These are phyloP conservation scores for Menura novaehollandiae DNA, from an alignment of 2,113 vertebrate species.

Conservation along the genomic window DNA sequence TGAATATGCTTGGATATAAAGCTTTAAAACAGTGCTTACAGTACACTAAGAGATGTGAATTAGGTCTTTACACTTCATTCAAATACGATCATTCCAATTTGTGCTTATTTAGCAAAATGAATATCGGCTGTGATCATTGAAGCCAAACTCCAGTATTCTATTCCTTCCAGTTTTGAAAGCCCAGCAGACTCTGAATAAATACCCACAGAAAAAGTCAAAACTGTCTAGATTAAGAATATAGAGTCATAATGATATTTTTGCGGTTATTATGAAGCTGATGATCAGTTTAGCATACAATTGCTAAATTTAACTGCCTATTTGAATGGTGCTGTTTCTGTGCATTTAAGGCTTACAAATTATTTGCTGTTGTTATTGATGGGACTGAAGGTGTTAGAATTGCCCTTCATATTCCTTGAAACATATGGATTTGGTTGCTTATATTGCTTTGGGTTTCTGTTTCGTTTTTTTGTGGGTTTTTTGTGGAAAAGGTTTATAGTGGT, in stretches of 20 bases:
- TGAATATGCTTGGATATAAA: not conserved
- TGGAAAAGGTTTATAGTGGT: not conserved
- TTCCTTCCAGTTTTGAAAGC: not conserved
- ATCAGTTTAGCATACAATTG: not conserved
- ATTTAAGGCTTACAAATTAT: not conserved
- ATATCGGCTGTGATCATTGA: not conserved
- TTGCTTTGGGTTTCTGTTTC: not conserved
- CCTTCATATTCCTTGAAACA: not conserved
- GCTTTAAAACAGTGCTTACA: not conserved
- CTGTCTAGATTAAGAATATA: not conserved
- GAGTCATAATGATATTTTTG: not conserved
- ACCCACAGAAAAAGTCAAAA: not conserved
- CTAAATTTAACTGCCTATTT: not conserved
- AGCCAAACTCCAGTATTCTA: not conserved
- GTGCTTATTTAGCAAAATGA: conserved; percentile 31
- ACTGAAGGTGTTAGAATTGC: not conserved
- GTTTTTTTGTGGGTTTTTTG: not conserved
- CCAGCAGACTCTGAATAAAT: not conserved
- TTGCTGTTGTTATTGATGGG: not conserved
- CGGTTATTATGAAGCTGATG: not conserved
- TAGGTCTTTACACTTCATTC: conserved; percentile 27
- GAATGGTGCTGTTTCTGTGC: not conserved
- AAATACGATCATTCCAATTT: conserved; percentile 7
- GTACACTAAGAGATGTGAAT: not conserved
- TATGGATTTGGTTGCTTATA: not conserved